Percentiles rank a stretch among this genome's conserved stretches.
Evolutionary conservation across 1,140 invertebrate genomes (phyloP).

Genomic region (Aphelenchoides besseyi): DNA sequence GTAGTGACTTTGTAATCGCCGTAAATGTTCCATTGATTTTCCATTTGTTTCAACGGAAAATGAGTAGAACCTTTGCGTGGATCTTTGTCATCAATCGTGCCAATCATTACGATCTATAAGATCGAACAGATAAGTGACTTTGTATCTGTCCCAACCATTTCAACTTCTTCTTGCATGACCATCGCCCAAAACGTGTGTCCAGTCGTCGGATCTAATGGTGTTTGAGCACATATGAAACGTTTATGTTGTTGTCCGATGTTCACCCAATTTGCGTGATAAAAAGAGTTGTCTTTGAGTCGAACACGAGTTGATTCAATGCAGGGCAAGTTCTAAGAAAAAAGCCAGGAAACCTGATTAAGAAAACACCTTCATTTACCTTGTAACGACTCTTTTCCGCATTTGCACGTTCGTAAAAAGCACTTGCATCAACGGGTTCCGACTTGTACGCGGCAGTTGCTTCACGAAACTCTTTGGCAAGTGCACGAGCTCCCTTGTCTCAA

Average conservation of each 20-base stretch:
- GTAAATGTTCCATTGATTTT: neutral
- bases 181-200: neutral
- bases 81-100: neutral
- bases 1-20: neutral
- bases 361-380: neutral
- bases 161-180: neutral
- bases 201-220: neutral
- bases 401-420: neutral
- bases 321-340: neutral
- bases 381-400: conserved; percentile 1
- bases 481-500: too few relatives aligned
- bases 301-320: neutral
- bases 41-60: neutral
- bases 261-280: neutral
- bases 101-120: neutral
- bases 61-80: neutral
- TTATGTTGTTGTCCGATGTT: neutral
- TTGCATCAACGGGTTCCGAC: neutral
- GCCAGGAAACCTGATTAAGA: too few relatives aligned
- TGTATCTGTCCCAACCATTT: neutral
- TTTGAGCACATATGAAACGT: neutral
- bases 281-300: neutral
- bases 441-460: neutral
- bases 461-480: neutral
- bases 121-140: neutral